Conservation (phyloP, 2,888 invertebrate genomes). For the Hydriomena furcata region DNA sequence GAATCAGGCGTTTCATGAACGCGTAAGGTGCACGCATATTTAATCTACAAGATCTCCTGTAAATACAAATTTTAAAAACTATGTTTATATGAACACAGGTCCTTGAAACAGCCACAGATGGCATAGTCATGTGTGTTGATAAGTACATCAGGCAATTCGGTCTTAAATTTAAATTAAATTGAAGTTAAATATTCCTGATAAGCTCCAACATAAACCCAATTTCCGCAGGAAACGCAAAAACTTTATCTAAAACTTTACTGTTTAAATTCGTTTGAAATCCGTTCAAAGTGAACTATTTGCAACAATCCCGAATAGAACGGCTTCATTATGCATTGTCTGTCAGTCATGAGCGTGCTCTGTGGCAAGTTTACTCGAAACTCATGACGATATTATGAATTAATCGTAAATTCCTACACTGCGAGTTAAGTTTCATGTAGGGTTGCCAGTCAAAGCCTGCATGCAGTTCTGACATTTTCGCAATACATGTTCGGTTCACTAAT, state of each 20-base stretch:
- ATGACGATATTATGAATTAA: conserved; percentile 17
- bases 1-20: too few species aligned
- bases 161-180: too few species aligned
- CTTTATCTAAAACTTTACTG: conserved; percentile 9
- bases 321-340: conserved; percentile 35
- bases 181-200: too few species aligned
- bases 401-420: conserved; percentile 10
- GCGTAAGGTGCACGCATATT: too few species aligned
- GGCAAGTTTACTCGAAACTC: conserved; percentile 20
- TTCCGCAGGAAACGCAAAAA: neutral
- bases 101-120: too few species aligned
- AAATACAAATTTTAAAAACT: too few species aligned
- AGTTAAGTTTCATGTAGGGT: conserved; percentile 4
- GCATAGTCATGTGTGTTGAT: too few species aligned
- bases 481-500: neutral
- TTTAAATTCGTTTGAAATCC: conserved; percentile 18
- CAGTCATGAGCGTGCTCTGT: conserved; percentile 20
- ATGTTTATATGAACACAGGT: too few species aligned
- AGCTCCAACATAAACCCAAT: neutral
- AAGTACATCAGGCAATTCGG: too few species aligned
- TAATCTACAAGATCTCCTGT: too few species aligned
- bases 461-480: neutral
- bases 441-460: neutral
- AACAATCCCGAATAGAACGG: conserved; percentile 25
- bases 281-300: conserved; percentile 21